These are phyloP conservation scores for Eupithecia exiguata DNA, from an alignment of 2,888 invertebrate species.

Conservation along the genomic window DNA sequence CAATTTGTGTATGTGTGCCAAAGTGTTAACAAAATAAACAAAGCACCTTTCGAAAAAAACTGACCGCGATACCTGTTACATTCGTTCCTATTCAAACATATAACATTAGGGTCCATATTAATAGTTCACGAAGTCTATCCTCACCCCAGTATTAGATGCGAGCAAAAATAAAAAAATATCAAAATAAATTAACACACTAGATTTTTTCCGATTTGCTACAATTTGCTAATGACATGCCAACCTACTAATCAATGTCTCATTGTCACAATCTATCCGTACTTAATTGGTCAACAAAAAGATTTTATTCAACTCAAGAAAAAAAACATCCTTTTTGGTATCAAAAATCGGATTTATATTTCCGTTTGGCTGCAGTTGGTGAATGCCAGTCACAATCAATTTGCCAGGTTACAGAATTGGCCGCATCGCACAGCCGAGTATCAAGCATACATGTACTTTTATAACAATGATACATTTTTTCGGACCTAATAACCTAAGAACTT, in stretches of 20 bases:
- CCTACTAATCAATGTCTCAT: neutral
- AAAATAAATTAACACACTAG: neutral
- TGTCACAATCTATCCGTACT: neutral
- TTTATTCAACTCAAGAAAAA: constrained; percentile 31
- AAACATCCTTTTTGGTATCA: constrained; percentile 75
- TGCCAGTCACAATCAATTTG: constrained; percentile 73
- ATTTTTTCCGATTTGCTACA: neutral
- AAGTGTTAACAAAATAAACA: neutral
- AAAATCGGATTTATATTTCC: constrained; percentile 83
- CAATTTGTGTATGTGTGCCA: too few species aligned
- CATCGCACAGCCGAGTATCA: constrained; percentile 72
- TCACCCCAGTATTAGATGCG: neutral
- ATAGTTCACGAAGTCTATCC: neutral
- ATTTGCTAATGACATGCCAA: neutral
- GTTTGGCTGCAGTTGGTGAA: constrained; percentile 75
- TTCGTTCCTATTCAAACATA: constrained; percentile 56
- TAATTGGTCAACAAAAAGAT: neutral
- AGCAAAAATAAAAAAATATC: constrained; percentile 28
- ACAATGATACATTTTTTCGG: constrained; percentile 82
- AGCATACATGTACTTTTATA: constrained; percentile 83
- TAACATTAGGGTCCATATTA: constrained; percentile 51
- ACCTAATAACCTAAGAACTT: constrained; percentile 81
- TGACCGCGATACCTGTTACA: constrained; percentile 60
- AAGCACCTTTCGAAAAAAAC: constrained; percentile 5
- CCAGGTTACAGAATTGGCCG: constrained; percentile 79